phyloP scores from a whole-genome alignment of 2,113 vertebrate genomes.

The Garra rufa region DNA sequence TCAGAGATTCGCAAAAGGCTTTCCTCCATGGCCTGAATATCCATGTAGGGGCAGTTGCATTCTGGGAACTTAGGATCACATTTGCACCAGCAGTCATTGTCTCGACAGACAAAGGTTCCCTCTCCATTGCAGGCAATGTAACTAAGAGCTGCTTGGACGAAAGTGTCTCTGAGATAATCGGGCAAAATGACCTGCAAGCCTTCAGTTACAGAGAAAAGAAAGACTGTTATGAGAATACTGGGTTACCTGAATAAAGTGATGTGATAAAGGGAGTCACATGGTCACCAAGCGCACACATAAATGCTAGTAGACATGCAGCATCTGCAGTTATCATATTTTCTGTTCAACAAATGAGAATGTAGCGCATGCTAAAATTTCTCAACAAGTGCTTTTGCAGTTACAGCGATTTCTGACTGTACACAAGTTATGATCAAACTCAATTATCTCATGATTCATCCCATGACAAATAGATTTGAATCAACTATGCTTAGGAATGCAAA shows the following conservation, averaged over 20 bases:
- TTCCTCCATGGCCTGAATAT: slow-evolving; percentile 97
- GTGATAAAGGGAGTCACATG: not conserved
- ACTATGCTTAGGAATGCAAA: not conserved
- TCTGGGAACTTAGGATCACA: slow-evolving; percentile 91
- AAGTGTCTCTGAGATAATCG: slow-evolving; percentile 90
- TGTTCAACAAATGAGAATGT: not conserved
- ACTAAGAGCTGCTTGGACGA: slow-evolving; percentile 92
- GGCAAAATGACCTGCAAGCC: slow-evolving; percentile 94
- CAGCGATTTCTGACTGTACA: not conserved
- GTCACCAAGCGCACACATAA: not conserved
- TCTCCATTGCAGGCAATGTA: slow-evolving; percentile 97
- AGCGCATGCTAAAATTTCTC: not conserved
- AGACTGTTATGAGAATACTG: slow-evolving; percentile 30
- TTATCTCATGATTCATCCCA: not conserved
- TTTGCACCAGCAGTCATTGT: slow-evolving; percentile 95
- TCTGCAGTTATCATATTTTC: not conserved
- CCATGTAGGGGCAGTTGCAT: slow-evolving; percentile 97
- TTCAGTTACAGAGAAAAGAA: slow-evolving; percentile 62
- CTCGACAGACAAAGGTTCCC: slow-evolving; percentile 92
- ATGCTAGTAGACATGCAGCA: not conserved
- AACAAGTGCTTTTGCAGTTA: not conserved
- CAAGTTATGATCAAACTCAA: not conserved
- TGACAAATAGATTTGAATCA: not conserved
- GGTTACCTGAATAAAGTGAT: not conserved
- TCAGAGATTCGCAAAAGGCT: slow-evolving; percentile 89